Evolutionary conservation across 2,113 vertebrate species (phyloP), one percentile per base, ranked within the genome.

Genomic region (Oryzias celebensis): DNA sequence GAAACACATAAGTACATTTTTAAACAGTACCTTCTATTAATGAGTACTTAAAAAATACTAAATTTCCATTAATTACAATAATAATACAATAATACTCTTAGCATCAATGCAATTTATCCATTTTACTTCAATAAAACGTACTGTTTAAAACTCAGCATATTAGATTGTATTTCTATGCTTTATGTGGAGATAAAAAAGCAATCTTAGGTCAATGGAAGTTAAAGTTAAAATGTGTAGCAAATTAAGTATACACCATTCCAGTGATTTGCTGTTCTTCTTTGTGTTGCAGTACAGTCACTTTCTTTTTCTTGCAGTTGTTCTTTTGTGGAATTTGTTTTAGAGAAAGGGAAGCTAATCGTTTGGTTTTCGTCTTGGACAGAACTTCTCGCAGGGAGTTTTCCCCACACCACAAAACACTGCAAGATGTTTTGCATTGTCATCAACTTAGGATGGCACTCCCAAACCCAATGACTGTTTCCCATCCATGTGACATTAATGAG

Each of bases 361-460:
- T 14, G 22, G 56, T 69, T 67, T 62, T 64, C 63, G 36, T 73
- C 57, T 54, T n/a, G 56, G 62, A 36, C 44, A 68, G 75, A 89
- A 83, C 78, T 82, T 75, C 85, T 88, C 85, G 70, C 72, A 80
- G 65, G 66, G 56, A 78, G 68, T 82, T 47, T 86, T 71, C 83
- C 76, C 81, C 75, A 85, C 52, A 85, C 85, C 89, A 62, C 84
- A 90, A 90, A 91, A 80, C 45, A 75, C 84, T 91, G 70, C 88
- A 91, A 91, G 86, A 90, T 91, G 90, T 92, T 77, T 75, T 41
- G 56, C 62, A 78, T 22, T 87, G 87, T 87, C 87, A 82, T 85
- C 86, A 88, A 82, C 83, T 86, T 77, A 61, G 71, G 61, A 66
- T 74, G 68, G 68, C 54, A 80, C 69, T 78, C 64, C 65, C 58